Percentiles rank a stretch among this genome's conserved stretches.
These are phyloP conservation scores for Pangasius larnaudii DNA, from an alignment of 2,797 vertebrate genomes.

Conservation along the genomic window DNA sequence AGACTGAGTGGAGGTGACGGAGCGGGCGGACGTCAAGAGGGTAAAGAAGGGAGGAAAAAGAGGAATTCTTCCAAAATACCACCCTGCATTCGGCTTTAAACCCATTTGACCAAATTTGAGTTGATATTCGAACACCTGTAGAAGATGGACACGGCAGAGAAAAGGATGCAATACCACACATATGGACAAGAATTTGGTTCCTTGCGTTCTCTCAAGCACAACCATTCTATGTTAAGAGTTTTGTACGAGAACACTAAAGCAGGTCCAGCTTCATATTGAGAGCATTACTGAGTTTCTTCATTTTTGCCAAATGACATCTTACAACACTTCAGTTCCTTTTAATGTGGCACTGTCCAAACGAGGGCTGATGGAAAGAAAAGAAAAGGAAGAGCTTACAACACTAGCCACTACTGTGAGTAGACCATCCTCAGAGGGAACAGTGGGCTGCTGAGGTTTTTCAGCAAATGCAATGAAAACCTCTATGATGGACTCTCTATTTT, in stretches of 20 bases:
- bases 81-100: not conserved
- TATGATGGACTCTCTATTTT: constrained; percentile 65
- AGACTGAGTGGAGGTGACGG: constrained; percentile 41
- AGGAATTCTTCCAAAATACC: not conserved
- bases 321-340: not conserved
- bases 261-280: not conserved
- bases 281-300: not conserved
- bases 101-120: not conserved
- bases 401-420: not conserved
- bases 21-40: not conserved
- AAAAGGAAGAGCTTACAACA: not conserved
- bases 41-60: not conserved
- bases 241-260: not conserved
- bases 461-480: constrained; percentile 1
- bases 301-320: not conserved
- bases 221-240: not conserved
- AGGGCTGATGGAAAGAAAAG: not conserved
- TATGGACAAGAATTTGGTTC: no score
- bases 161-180: not conserved
- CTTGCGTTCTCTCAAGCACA: not conserved
- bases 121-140: not conserved
- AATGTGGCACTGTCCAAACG: not conserved
- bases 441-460: constrained; percentile 15
- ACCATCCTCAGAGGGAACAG: not conserved
- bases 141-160: not conserved